Conservation (phyloP, 2,888 invertebrate genomes). For the Stenchaetothrips biformis region DNA sequence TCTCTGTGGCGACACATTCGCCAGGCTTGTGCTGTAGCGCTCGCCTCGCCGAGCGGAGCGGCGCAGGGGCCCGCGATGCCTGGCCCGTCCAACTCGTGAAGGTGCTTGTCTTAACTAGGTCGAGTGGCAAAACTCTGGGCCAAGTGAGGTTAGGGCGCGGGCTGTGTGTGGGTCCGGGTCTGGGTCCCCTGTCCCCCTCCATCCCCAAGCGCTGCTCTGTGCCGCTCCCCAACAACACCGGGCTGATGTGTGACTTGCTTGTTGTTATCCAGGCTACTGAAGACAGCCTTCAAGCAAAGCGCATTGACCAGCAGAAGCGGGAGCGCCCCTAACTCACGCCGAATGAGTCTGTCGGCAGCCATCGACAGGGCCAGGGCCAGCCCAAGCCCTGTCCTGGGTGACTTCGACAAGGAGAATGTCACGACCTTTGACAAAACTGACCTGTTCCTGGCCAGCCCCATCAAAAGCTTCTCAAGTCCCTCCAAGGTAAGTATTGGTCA, state of each 20-base stretch:
- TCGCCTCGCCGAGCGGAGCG: background rate
- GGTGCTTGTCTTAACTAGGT: background rate
- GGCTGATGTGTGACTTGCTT: slow-evolving; percentile 10
- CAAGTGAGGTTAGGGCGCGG: slow-evolving; percentile 5
- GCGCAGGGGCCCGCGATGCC: background rate
- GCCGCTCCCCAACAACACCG: background rate
- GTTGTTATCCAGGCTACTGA: slow-evolving; percentile 23
- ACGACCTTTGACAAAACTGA: background rate
- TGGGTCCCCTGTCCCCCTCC: background rate
- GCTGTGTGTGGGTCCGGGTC: background rate
- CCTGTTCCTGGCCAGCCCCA: background rate
- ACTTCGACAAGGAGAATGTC: slow-evolving; percentile 10
- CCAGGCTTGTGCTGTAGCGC: no score
- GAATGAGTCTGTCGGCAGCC: background rate
- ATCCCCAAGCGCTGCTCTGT: background rate
- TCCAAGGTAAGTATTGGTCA: background rate
- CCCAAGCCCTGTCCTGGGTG: background rate
- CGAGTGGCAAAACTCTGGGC: background rate
- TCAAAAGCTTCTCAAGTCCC: background rate
- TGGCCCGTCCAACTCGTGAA: background rate
- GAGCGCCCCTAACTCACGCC: background rate
- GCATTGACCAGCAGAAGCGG: background rate
- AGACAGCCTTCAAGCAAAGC: slow-evolving; percentile 11
- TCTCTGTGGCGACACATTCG: no score
- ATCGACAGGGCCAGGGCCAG: background rate